Evolutionary conservation across 2,113 vertebrate species (phyloP), one percentile per base, ranked within the genome.

Genomic region (Neotoma lepida): DNA sequence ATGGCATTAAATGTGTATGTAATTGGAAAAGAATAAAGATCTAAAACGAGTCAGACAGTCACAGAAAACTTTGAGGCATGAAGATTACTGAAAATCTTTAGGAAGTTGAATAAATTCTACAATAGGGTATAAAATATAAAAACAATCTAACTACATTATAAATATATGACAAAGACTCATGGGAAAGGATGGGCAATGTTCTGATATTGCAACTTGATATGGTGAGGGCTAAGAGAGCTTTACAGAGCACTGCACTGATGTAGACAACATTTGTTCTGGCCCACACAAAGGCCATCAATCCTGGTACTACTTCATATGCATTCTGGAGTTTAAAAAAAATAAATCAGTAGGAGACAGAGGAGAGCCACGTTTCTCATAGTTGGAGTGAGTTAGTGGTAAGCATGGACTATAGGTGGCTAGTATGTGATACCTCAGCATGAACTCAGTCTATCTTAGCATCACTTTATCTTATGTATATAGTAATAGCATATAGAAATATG

Each of bases 1-100:
- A 33, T 56, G 84, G 6, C 13, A 66, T 49, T 91, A 44, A 41
- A 80, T 13, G 12, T 9, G 12, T 64, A 70, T 9, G 12, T 64
- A 70, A 41, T 77, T 90, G 63, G 22, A 82, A 94, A 93, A 46
- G 30, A 94, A 68, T 41, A 86, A 74, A 94, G 4, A 88, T 61
- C 33, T 81, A 80, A 73, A 93, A 68, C 74, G 28, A 54, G 13
- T 90, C 49, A 35, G 10, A 71, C 56, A 54, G 5, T 56, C 35
- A 28, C 15, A 92, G 26, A 54, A 7, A 44, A 66, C 0, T 15
- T 63, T 88, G 80, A 46, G 12, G 33, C 24, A 64, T 24, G 9
- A 15, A 86, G 77, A 64, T 56, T 76, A 39, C 5, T 3, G 8
- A 89, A 73, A 89, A 56, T 56, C 5, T 35, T 70, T 90, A 80